A percentile compares a stretch with the other conserved stretches of the same genome.
These are phyloP conservation scores for Zosterops borbonicus DNA, from an alignment of 2,113 vertebrate species.

Conservation along the genomic window DNA sequence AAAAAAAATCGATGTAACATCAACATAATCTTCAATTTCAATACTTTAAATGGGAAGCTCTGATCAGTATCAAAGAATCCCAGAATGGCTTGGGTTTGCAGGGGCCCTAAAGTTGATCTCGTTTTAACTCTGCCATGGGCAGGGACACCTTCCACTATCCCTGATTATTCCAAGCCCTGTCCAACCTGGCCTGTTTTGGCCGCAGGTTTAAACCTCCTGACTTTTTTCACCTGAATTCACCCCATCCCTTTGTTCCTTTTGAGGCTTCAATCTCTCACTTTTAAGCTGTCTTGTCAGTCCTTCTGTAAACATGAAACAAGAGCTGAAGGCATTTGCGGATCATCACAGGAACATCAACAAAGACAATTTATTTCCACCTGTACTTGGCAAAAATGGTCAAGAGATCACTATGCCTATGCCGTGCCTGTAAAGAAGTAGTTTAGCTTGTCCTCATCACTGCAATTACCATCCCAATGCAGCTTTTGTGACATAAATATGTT, in stretches of 20 bases:
- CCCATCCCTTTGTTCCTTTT: not conserved
- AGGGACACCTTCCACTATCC: rapidly evolving
- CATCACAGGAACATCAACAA: not conserved
- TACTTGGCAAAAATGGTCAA: not conserved
- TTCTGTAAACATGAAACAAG: not conserved
- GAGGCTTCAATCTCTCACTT: not conserved
- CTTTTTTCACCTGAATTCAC: not conserved
- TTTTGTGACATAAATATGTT: not conserved
- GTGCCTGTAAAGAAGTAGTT: not conserved
- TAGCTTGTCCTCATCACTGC: not conserved
- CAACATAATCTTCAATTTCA: not conserved
- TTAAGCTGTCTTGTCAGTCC: not conserved
- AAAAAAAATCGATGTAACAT: not conserved
- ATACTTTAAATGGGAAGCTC: not conserved
- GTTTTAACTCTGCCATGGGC: no score
- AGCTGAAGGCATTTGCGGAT: not conserved
- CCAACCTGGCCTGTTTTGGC: not conserved
- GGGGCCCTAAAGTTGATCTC: not conserved
- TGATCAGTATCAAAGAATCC: not conserved
- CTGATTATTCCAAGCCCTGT: not conserved
- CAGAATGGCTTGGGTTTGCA: not conserved
- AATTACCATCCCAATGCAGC: not conserved
- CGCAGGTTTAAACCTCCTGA: not conserved
- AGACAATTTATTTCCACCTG: not conserved
- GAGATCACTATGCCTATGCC: not conserved